Conservation (phyloP, 1,140 invertebrate species). For the Bombus pascuorum region DNA sequence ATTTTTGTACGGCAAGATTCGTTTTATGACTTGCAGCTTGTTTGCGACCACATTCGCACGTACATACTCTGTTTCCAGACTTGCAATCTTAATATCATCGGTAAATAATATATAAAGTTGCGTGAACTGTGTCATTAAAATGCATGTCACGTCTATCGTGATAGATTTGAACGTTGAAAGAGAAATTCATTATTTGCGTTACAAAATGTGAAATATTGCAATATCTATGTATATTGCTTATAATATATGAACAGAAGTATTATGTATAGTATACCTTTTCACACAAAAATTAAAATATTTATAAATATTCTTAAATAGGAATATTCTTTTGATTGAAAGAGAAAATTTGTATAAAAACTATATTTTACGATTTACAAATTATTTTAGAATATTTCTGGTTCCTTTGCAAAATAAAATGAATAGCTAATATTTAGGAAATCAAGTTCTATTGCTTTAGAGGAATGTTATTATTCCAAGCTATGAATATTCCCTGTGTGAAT, state of each 20-base stretch:
- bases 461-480: background rate
- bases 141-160: background rate
- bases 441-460: background rate
- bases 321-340: background rate
- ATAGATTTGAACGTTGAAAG: background rate
- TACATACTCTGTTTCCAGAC: constrained; percentile 1
- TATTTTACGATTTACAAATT: too few species aligned
- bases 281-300: background rate
- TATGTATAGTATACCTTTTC: background rate
- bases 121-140: constrained; percentile 18
- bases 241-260: background rate
- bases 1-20: constrained; percentile 32
- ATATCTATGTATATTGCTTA: background rate
- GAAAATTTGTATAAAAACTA: too few species aligned
- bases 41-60: background rate
- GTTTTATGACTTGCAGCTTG: constrained; percentile 43
- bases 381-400: too few species aligned
- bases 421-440: background rate
- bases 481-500: background rate
- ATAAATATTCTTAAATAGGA: background rate
- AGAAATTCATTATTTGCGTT: background rate
- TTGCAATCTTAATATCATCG: constrained; percentile 5
- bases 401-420: too few species aligned
- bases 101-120: background rate
- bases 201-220: background rate